A percentile compares a stretch with the other conserved stretches of the same genome.
These are phyloP conservation scores for Embiotoca jacksoni DNA, from an alignment of 2,113 vertebrate genomes.

Conservation along the genomic window DNA sequence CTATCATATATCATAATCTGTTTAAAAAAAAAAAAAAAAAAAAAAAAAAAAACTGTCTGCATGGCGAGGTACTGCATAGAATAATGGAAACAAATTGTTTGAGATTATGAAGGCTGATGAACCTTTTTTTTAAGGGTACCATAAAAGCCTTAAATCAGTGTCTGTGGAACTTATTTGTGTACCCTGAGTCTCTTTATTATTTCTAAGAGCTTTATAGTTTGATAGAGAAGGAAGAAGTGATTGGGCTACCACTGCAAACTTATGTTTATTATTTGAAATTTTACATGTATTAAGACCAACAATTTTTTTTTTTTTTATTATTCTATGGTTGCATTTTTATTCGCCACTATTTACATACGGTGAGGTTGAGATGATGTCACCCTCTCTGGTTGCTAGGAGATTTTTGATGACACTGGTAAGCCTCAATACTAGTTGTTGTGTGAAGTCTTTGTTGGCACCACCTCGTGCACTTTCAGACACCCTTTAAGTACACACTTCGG, in stretches of 20 bases:
- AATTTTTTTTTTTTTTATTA: background rate
- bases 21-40: too few species aligned
- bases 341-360: conserved; percentile 5
- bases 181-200: background rate
- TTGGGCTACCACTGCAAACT: too few species aligned
- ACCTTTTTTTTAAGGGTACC: background rate
- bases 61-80: too few species aligned
- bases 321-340: background rate
- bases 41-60: too few species aligned
- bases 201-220: background rate
- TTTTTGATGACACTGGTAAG: conserved; percentile 5
- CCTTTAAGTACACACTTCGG: background rate
- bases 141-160: background rate
- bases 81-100: background rate
- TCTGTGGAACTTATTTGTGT: background rate
- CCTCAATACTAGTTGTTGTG: background rate
- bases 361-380: background rate
- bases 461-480: background rate
- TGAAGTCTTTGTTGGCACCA: conserved; percentile 14
- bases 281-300: too few species aligned
- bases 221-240: background rate
- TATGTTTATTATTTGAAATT: too few species aligned
- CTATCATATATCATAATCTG: background rate
- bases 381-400: conserved; percentile 11
- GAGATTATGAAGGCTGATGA: background rate